phyloP scores from a whole-genome alignment of 37 sponge, comb jelly and placozoan genomes.

The Crambe crambe region DNA sequence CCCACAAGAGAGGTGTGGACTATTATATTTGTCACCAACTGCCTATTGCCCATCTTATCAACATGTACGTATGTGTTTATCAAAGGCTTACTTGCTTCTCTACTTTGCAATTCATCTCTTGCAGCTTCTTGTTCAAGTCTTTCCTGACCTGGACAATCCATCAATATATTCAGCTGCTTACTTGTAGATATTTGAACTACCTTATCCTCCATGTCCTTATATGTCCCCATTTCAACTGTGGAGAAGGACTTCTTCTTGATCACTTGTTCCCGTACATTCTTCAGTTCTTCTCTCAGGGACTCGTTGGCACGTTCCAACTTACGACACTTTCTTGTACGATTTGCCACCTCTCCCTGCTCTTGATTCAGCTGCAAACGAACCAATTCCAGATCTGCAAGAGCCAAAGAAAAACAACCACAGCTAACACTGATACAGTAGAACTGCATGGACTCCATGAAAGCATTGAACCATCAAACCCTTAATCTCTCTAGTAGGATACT shows the following conservation, averaged over 20 bases:
- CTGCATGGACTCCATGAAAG: too few species aligned
- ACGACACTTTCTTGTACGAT: slow-evolving; percentile 10
- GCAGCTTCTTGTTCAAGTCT: slow-evolving; percentile 55
- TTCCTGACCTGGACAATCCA: slow-evolving; percentile 56
- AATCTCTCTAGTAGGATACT: too few species aligned
- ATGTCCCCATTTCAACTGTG: slow-evolving; percentile 32
- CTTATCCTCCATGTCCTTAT: slow-evolving; percentile 41
- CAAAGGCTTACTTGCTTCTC: slow-evolving; percentile 64
- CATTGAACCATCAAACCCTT: too few species aligned
- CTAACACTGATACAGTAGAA: too few species aligned
- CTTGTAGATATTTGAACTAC: too few species aligned
- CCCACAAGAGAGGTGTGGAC: too few species aligned
- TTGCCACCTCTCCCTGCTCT: neutral
- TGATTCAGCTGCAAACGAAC: neutral
- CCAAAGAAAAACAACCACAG: too few species aligned
- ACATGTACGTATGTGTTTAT: too few species aligned
- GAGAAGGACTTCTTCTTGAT: too few species aligned
- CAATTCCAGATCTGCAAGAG: slow-evolving; percentile 28
- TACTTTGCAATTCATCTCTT: slow-evolving; percentile 62
- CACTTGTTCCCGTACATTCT: slow-evolving; percentile 22
- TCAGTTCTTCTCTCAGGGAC: slow-evolving; percentile 46
- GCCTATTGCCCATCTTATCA: too few species aligned
- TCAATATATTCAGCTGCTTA: too few species aligned
- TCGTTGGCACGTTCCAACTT: slow-evolving; percentile 25
- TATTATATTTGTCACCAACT: too few species aligned